Percentiles rank a stretch among this genome's conserved stretches.
Conservation (phyloP, 2,797 vertebrate species). For the Petrocephalus sullivani region DNA sequence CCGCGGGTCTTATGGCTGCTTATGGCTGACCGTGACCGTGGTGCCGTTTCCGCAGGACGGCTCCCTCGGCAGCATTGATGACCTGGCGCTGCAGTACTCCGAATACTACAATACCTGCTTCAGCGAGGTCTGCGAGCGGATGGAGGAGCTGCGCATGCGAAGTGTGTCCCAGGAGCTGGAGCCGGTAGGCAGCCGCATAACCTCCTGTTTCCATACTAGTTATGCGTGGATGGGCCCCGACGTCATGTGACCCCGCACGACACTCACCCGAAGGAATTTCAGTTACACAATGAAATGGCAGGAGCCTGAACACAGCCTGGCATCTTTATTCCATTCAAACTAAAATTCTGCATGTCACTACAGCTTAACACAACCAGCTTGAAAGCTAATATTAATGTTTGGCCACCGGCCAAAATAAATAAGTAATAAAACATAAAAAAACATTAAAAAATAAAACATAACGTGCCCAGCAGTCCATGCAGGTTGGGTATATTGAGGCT, state of each 20-base stretch:
- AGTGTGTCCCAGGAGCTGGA: slow-evolving; percentile 81
- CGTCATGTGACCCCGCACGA: not conserved
- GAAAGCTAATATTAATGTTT: not conserved
- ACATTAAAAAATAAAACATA: not conserved
- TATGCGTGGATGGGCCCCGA: not conserved
- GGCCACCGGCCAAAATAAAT: not conserved
- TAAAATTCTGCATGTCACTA: not conserved
- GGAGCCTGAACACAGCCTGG: not conserved
- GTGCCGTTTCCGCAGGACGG: slow-evolving; percentile 70
- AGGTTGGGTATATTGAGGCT: not conserved
- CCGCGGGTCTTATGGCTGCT: no score
- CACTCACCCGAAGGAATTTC: not conserved
- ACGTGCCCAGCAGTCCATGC: not conserved
- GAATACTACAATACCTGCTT: slow-evolving; percentile 88
- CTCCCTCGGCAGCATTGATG: slow-evolving; percentile 83
- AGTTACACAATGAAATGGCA: not conserved
- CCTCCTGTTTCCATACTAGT: not conserved
- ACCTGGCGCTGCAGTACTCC: slow-evolving; percentile 87
- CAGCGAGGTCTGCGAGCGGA: slow-evolving; percentile 84
- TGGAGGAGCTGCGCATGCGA: slow-evolving; percentile 89
- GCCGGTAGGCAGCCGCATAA: slow-evolving; percentile 56
- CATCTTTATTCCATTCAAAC: not conserved
- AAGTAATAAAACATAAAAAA: not conserved
- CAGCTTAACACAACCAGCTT: not conserved
- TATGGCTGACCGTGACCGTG: not conserved